Evolutionary conservation across 2,888 invertebrate species (phyloP), one percentile per base, ranked within the genome.

Genomic region (Acronicta leporina): DNA sequence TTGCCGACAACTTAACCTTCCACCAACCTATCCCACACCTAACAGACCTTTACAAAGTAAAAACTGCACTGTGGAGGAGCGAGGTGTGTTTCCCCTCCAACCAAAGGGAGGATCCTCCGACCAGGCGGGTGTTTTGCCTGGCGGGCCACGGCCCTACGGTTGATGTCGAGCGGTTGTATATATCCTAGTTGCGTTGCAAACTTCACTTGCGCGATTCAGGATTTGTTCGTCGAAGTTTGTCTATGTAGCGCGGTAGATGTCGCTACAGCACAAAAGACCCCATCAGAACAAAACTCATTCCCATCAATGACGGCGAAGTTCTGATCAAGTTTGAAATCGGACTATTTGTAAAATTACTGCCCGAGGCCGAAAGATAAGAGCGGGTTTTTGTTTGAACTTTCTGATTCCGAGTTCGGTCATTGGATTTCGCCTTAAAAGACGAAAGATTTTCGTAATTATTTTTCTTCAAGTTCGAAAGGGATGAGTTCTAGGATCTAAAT

Each of bases 321-420:
- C 58, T 40, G 60, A 44, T 61, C 35, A 46, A 73, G 44, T 73
- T 66, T 16, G 42, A 59, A 69, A 68, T 73, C 69, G 20, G 75
- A 59, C 69, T 64, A 64, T 75, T 75, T 67, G 64, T 63, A 62
- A 72, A 64, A 69, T 75, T 45, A 67, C 75, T 56, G 55, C 68
- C 47, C 49, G 48, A 40, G 27, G 68, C 59, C 7, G 9, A 11
- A 33, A 57, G 69, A 71, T 73, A 73, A 54, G 54, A 15, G 48
- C n/a, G 9, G 41, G 57, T 52, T 55, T 66, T 60, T 62, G 57
- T 67, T 51, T n/a, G 27, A 59, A 70, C 61, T 64, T 61, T 57
- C 47, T 14, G 49, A 47, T 60, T 41, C 59, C 50, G 51, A 67
- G 51, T 54, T 58, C 40, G 27, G 53, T 54, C 55, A 60, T 63